Base-by-base conservation (phyloP, 2,888 invertebrate species). In the Lepidocyrtinus sp. region DNA sequence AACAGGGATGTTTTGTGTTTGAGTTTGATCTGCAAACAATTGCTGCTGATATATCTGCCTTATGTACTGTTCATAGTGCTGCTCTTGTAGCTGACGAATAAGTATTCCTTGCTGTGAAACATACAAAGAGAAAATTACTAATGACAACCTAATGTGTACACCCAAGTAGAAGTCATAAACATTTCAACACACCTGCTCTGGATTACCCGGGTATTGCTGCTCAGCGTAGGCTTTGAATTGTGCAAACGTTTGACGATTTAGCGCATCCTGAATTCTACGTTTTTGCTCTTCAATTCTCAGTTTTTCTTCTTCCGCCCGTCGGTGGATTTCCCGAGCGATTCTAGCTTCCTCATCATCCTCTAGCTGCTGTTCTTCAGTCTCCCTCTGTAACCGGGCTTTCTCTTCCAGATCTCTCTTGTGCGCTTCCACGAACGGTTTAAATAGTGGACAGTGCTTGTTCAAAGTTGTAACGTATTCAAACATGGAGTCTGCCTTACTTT, bases 1-100 rank as follows among this genome's bases (percentile, higher is more conserved):
- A 50, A 73, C 50, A 21, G 68, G 59, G 12, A 78, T 72, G 65
- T 78, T 76, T 27, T 25, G 77, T 12, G 67, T 19, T 69, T 79
- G 75, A 21, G 68, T 78, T 73, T 83, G 82, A 46, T 83, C 84
- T 5, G 80, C 59, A 64, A 75, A 84, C 26, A 87, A 85, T 88
- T 88, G 91, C 88, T 89, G 91, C 87, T 90, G 92, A 89, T 91
- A 93, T 50, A 98, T 90, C 89, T 99, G 99, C 87, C 98, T 96
- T 93, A 99, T 97, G 89, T 99, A 99, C 88, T 99, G 98, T 88
- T 98, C 96, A 89, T 98, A 99, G 89, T 99, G 99, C 88, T 99
- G 98, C 87, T 98, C 98, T 90, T 99, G 99, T 63, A 99, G 90
- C 88, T 99, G 98, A 75, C 94, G 91, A 77, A 99, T 96, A 25